Base-by-base conservation (phyloP, 2,797 vertebrate genomes). In the Tenualosa thibaudeaui region DNA sequence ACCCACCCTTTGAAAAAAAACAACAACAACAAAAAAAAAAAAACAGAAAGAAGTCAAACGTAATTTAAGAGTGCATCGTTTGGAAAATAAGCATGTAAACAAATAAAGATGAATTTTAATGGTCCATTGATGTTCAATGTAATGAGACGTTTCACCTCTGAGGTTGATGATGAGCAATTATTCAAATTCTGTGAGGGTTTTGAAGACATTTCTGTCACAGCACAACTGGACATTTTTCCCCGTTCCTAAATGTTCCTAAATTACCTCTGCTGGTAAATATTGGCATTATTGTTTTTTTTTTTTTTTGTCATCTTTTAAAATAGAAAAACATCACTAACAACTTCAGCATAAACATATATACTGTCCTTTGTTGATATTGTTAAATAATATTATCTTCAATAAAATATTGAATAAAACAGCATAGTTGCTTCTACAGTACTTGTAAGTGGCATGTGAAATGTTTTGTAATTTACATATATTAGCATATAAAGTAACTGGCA, bases 401-500 rank as follows among this genome's bases (percentile, higher is more conserved):
- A 71, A 71, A 85, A 89, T 46, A 46, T 46, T 78, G 71, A 78
- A 90, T 85, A 88, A 91, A 92, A 92, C 89, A 91, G 86, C 87
- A 89, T 88, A 90, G 91, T 93, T 92, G 89, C 92, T 90, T 91
- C 90, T 92, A 78, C 71, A 78, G 71, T 78, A 93, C 93, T 95
- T 94, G 93, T 94, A 93, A 94, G 93, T 92, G 93, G 93, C 93
- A 90, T 95, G 93, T 94, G 93, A 95, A 93, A 93, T 92, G 93
- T 90, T 92, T 89, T 88, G 91, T 94, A 92, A 95, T 96, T 96
- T 96, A 94, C 95, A 96, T 95, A 96, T 92, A 96, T 96, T 96
- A 94, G 94, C 95, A 96, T 96, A 96, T 95, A 95, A 96, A 96
- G 95, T 96, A 96, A 95, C 95, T 95, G 94, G 94, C 94, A 95